These are phyloP conservation scores for Venturia canescens DNA, from an alignment of 1,140 invertebrate genomes.

Conservation along the genomic window DNA sequence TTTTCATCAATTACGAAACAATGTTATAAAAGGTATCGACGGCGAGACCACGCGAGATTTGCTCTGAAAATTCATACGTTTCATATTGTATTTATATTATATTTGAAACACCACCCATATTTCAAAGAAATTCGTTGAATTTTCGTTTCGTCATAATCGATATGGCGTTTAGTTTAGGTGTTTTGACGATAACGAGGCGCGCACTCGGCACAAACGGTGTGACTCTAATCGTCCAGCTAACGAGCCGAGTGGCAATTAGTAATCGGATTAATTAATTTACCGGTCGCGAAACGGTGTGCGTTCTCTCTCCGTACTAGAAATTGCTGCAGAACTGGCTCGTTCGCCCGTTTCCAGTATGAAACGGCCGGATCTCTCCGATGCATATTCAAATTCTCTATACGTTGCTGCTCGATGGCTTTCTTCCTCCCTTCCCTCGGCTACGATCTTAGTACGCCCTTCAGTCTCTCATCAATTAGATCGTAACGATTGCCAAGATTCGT, in stretches of 20 bases:
- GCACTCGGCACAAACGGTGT: slow-evolving; percentile 30
- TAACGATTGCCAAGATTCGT: not conserved
- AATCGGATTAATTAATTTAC: slow-evolving; percentile 57
- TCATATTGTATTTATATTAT: too few relatives aligned
- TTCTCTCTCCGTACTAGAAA: not conserved
- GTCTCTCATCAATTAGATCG: not conserved
- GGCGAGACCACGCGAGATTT: too few relatives aligned
- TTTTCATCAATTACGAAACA: too few relatives aligned
- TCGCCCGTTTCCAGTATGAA: slow-evolving; percentile 16
- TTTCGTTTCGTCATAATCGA: not conserved
- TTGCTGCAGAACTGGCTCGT: slow-evolving; percentile 3
- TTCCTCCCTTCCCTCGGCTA: not conserved
- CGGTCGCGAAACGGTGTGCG: not conserved
- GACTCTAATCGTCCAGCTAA: slow-evolving; percentile 53
- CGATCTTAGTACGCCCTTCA: not conserved
- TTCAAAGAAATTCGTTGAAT: too few relatives aligned
- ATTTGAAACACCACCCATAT: too few relatives aligned
- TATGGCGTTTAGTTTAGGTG: slow-evolving; percentile 4
- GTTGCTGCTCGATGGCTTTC: not conserved
- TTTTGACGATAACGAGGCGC: slow-evolving; percentile 42
- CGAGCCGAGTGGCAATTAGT: slow-evolving; percentile 55
- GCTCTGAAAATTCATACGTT: too few relatives aligned
- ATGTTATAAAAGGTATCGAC: too few relatives aligned
- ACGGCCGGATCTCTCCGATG: slow-evolving; percentile 32
- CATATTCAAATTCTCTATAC: slow-evolving; percentile 38